phyloP scores from a whole-genome alignment of 2,113 vertebrate species.

The Perca schrenkii region DNA sequence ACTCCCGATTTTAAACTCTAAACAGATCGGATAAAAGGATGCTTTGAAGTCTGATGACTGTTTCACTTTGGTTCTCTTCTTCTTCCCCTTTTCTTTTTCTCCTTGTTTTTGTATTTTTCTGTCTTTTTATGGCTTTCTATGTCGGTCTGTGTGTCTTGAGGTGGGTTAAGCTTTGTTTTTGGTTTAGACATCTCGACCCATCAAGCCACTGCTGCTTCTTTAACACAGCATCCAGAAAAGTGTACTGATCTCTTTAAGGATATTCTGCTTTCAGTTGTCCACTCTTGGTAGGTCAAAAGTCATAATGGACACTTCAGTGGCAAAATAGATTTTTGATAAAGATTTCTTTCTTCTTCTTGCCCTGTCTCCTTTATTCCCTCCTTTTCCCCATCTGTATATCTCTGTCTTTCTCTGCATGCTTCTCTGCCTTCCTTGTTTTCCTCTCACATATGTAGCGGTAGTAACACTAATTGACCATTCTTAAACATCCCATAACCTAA shows the following conservation, averaged over 20 bases:
- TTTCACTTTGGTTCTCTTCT: constrained; percentile 57
- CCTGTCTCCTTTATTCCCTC: not conserved
- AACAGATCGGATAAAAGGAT: constrained; percentile 77
- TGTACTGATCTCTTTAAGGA: constrained; percentile 5
- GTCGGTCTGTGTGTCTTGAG: constrained; percentile 14
- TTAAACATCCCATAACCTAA: constrained; percentile 78
- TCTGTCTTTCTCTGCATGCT: constrained; percentile 13
- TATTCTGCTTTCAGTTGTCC: constrained; percentile 4
- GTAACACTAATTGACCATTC: constrained; percentile 73
- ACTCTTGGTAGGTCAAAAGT: constrained; percentile 28
- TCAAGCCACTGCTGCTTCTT: constrained; percentile 36
- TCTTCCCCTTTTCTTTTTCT: constrained; percentile 21
- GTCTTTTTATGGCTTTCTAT: constrained; percentile 12
- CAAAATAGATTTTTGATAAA: not conserved
- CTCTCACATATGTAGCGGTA: constrained; percentile 67
- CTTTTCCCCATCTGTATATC: not conserved
- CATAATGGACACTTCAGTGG: not conserved
- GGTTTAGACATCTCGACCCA: constrained; percentile 19
- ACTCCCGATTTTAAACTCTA: constrained; percentile 73
- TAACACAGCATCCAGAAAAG: constrained; percentile 23
- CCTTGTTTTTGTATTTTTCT: constrained; percentile 41
- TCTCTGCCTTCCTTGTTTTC: constrained; percentile 35
- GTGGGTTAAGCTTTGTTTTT: constrained; percentile 38
- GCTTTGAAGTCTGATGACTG: constrained; percentile 76
- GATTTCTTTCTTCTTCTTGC: not conserved